A percentile compares a stretch with the other conserved stretches of the same genome.
phyloP scores from a whole-genome alignment of 2,797 vertebrate species.

The Orientallactaga sibirica region DNA sequence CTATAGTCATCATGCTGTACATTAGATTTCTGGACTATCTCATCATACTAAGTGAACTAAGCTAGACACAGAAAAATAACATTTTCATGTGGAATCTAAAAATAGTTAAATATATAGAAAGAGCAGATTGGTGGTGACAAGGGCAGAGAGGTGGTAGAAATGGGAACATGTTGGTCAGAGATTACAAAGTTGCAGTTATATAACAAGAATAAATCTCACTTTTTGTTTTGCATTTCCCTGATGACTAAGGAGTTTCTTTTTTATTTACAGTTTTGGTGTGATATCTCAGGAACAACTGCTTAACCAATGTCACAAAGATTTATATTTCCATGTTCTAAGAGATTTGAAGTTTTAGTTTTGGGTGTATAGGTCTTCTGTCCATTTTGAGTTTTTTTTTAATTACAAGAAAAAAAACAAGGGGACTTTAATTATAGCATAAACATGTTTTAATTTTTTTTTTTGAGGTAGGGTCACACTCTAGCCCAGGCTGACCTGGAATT shows the following conservation, averaged over 20 bases:
- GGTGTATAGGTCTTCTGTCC: not conserved
- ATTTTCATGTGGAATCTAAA: not conserved
- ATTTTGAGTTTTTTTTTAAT: slow-evolving; percentile 3
- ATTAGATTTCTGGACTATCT: not conserved
- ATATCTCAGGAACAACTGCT: not conserved
- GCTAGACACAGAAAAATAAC: not conserved
- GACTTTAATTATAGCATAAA: too few relatives aligned
- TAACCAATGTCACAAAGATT: slow-evolving; percentile 25
- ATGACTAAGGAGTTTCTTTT: not conserved
- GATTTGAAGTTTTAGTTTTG: not conserved
- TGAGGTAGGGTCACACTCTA: too few relatives aligned
- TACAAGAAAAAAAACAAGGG: too few relatives aligned
- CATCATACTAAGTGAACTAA: not conserved
- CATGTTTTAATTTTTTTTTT: too few relatives aligned
- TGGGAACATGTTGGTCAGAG: not conserved
- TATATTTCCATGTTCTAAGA: not conserved
- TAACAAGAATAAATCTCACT: not conserved
- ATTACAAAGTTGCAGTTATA: not conserved
- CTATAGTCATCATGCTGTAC: not conserved
- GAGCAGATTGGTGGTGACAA: not conserved
- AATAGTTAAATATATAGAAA: not conserved
- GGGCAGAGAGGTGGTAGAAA: not conserved
- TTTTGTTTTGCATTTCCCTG: slow-evolving; percentile 13
- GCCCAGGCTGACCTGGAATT: too few relatives aligned
- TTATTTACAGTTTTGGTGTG: not conserved